Evolutionary conservation across 1,140 invertebrate species (phyloP), one percentile per base, ranked within the genome.

Genomic region (Tetragonula clypearis): DNA sequence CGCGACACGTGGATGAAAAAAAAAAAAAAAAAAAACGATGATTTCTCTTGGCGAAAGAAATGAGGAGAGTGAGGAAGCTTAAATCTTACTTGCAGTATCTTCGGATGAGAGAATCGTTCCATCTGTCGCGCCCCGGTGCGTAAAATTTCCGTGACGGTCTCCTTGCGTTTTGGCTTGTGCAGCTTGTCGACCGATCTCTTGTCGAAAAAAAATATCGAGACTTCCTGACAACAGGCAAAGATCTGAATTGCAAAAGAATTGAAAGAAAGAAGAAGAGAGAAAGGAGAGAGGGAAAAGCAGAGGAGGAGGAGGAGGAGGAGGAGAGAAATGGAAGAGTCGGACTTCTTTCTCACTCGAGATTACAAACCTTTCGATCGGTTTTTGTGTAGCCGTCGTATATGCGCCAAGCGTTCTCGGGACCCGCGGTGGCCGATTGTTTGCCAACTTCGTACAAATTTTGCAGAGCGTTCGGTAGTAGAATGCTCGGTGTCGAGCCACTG

Each of bases 151-250:
- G 98, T 97, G 66, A 99, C 98, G 11, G 97, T 97, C 92, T 99
- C 98, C 92, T 98, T 98, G 68, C 98, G 96, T 90, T 98, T 98
- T 6, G 98, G 98, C 92, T 99, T 99, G 95, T 99, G 98, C 69
- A 99, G 95, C 94, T 99, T 99, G 92, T 99, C 98, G 0, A 98
- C 98, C 26, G 97, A 96, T 85, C 97, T 97, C 93, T 99, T 99
- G 93, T 99, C 99, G 93, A 99, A 99, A 56, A 99, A 95, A 95
- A 99, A 99, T 84, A 99, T 97, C 0, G 98, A 99, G 74, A 97
- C 98, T 95, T 99, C 98, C 99, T 99, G 4, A 55, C 53, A 73
- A 35, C 35, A 35, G 35, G 3, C 3, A 41, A 96, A 11, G 41
- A 49, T 8, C 8, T 8, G 8, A 49, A 8, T 8, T 0, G 8